Evolutionary conservation across 2,797 vertebrate species (phyloP), one percentile per base, ranked within the genome.

Genomic region (Pseudochirops cupreus): DNA sequence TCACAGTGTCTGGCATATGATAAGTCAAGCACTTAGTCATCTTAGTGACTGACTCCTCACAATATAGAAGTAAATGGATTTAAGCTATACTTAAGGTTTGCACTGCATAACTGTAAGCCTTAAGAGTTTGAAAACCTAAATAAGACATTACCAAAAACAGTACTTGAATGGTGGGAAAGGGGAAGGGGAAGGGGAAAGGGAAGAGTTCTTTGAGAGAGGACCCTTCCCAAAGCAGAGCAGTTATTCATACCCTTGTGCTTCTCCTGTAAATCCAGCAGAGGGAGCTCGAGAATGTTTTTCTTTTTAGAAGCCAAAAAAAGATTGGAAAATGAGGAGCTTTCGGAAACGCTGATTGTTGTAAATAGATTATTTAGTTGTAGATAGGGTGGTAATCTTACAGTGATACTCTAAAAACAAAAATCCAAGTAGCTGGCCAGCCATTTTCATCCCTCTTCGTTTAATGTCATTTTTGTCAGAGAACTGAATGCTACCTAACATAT

Each of bases 231-330:
- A 55, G 52, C 50, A 91, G 90, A 91, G 9, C 26, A 54, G 90
- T 54, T 54, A 59, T 95, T 94, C 96, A 62, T 18, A 52, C 4
- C 16, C 92, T 46, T 94, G 98, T 57, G 92, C 52, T 97, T 95
- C 96, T 74, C 39, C 50, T 29, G 18, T 53, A 0, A 0, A 92
- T 18, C 62, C 95, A 90, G 97, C 97, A 97, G 97, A 97, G 97
- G 96, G 98, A 92, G 98, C 97, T 91, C 67, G 14, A 52, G 93
- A 97, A 94, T 97, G 94, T 95, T 97, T 97, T 96, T 96, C 95
- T 96, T 95, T 94, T 67, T 94, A 96, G 92, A 96, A 94, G n/a
- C 18, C 39, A 90, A 96, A 59, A 74, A 46, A 26, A n/a, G 2
- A 59, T 5, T 54, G 31, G 10, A 93, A 53, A 90, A 93, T 55